Evolutionary conservation across 2,113 vertebrate genomes (phyloP).

Genomic region (Paraplagusia blochii): DNA sequence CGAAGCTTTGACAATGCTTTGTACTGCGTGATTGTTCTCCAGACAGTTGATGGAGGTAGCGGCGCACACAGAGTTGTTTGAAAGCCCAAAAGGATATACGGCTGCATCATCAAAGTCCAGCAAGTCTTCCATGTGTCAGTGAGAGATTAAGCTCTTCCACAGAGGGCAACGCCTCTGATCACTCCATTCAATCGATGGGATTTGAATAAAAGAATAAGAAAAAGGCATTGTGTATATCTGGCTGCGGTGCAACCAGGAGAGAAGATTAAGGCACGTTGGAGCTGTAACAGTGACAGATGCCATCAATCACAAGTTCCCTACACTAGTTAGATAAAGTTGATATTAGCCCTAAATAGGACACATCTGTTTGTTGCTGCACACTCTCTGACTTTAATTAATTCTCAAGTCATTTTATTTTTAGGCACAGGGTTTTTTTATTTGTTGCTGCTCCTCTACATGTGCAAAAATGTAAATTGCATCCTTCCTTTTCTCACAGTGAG

Average conservation of each 20-base stretch:
- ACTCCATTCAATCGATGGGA: constrained; percentile 76
- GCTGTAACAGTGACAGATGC: constrained; percentile 70
- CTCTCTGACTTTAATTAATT: constrained; percentile 81
- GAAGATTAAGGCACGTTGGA: constrained; percentile 66
- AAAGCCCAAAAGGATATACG: constrained; percentile 78
- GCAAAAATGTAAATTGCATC: constrained; percentile 78
- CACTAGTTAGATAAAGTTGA: constrained; percentile 78
- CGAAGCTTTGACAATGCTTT: constrained; percentile 80
- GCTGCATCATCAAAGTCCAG: constrained; percentile 80
- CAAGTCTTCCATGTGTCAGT: constrained; percentile 76
- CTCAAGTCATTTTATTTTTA: constrained; percentile 83
- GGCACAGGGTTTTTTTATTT: constrained; percentile 69
- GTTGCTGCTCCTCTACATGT: constrained; percentile 74
- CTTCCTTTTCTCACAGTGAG: constrained; percentile 73
- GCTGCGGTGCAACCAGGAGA: constrained; percentile 62
- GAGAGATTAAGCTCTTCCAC: constrained; percentile 75
- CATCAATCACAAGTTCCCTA: constrained; percentile 79
- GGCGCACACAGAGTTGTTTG: constrained; percentile 67
- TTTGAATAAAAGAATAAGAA: constrained; percentile 78
- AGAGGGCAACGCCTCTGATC: constrained; percentile 78
- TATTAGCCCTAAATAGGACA: constrained; percentile 82
- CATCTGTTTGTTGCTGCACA: constrained; percentile 80
- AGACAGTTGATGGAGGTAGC: constrained; percentile 79
- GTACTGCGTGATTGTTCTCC: constrained; percentile 80
- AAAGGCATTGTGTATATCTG: constrained; percentile 70